Evolutionary conservation across 2,113 vertebrate genomes (phyloP), one percentile per base, ranked within the genome.

Genomic region (Oncorhynchus mykiss): DNA sequence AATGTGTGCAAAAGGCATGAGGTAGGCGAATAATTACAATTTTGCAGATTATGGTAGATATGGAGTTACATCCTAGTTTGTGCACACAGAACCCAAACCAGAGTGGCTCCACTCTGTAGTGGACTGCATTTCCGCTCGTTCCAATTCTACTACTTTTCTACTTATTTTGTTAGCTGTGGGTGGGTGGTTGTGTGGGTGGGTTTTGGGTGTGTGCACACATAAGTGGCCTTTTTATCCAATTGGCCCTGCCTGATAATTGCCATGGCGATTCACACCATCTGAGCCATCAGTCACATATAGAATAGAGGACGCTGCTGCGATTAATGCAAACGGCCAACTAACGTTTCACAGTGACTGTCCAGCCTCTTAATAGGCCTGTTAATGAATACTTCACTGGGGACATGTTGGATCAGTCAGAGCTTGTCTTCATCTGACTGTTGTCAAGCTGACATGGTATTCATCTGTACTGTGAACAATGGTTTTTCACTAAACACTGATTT

Each of bases 301-400:
- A 57, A 48, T 70, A 51, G 13, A 80, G 70, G 27, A 20, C 18
- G 22, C 29, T 45, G 25, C 74, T 48, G 64, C 73, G 67, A 64
- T 76, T 24, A 77, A 77, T 76, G 39, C 62, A 79, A 74, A 81
- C 73, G 22, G 74, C 11, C 70, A 67, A 68, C 74, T 74, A 76
- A 73, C 64, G 31, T 64, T 78, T 29, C 60, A 72, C 73, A 70
- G 54, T 77, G 80, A 62, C n/a, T 59, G 31, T 65, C 76, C 48
- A 12, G 72, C 68, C 78, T 34, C 49, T 74, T 86, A 83, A 81
- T 79, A 62, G 72, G 51, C 59, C 67, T 72, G 72, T 83, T 86
- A 83, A 86, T 86, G 77, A 74, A 74, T 77, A 77, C 62, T 66
- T 83, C 73, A 77, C 39, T 65, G 75, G 77, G 78, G 59, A 70